A percentile compares a stretch with the other conserved stretches of the same genome.
Conservation (phyloP, 2,888 invertebrate genomes). For the Drosophila tanythrix region DNA sequence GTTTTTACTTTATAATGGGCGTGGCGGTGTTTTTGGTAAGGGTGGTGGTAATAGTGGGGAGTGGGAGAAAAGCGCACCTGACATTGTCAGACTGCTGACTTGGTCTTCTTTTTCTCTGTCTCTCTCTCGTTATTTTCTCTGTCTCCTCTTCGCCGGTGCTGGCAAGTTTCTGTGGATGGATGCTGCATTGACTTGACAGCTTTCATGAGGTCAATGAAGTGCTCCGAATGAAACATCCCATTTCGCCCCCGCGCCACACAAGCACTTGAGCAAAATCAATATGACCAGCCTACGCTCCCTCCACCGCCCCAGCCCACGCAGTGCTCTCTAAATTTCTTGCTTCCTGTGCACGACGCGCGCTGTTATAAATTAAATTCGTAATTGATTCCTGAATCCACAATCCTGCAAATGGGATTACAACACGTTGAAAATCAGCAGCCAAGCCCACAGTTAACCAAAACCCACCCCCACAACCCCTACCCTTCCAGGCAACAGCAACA, state of each 20-base stretch:
- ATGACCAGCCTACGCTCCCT: slow-evolving; percentile 24
- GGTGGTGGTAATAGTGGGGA: background rate
- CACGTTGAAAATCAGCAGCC: slow-evolving; percentile 78
- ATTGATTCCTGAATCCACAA: slow-evolving; percentile 83
- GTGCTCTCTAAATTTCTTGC: slow-evolving; percentile 58
- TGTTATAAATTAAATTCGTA: slow-evolving; percentile 81
- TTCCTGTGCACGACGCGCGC: slow-evolving; percentile 66
- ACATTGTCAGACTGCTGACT: slow-evolving; percentile 64
- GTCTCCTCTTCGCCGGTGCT: background rate
- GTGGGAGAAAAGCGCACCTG: slow-evolving; percentile 48
- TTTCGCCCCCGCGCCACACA: background rate
- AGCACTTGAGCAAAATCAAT: slow-evolving; percentile 67
- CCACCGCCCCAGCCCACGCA: background rate
- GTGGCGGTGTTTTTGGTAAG: background rate
- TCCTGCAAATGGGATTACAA: slow-evolving; percentile 82
- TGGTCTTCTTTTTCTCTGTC: background rate
- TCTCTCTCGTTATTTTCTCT: background rate
- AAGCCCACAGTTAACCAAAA: slow-evolving; percentile 18
- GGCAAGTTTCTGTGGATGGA: slow-evolving; percentile 7
- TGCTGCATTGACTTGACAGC: slow-evolving; percentile 73
- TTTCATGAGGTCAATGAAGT: slow-evolving; percentile 70
- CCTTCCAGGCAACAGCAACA: slow-evolving; percentile 8
- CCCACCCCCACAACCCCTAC: slow-evolving; percentile 9
- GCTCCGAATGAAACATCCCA: slow-evolving; percentile 28
- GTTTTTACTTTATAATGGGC: slow-evolving; percentile 8